phyloP scores from a whole-genome alignment of 2,113 vertebrate species.

The Hassar affinis region DNA sequence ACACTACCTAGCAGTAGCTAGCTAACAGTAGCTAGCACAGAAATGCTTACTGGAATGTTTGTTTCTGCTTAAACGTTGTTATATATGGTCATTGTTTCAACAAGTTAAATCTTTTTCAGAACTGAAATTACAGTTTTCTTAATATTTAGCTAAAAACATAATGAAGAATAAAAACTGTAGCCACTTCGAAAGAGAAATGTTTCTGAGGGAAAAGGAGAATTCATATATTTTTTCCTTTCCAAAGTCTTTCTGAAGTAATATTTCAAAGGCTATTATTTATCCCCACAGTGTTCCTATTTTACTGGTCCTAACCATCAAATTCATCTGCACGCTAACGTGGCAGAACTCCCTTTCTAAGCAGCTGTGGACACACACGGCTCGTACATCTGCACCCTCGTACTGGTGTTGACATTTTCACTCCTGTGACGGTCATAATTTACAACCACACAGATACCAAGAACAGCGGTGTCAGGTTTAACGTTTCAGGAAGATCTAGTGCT shows the following conservation, averaged over 20 bases:
- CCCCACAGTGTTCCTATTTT: background rate
- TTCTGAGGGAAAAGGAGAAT: background rate
- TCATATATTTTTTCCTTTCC: background rate
- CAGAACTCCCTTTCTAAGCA: background rate
- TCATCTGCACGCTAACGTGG: background rate
- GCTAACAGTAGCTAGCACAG: background rate
- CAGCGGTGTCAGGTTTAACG: background rate
- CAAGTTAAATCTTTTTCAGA: background rate
- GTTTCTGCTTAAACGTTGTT: background rate
- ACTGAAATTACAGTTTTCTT: background rate
- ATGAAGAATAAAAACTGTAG: background rate
- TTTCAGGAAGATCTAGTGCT: conserved; percentile 1
- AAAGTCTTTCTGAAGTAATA: background rate
- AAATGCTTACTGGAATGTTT: background rate
- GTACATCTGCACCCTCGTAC: background rate
- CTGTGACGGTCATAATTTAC: background rate
- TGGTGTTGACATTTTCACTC: background rate
- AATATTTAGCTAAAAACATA: too few relatives aligned
- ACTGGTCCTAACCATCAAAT: background rate
- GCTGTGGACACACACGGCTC: background rate
- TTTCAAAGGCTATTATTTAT: background rate
- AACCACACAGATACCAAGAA: background rate
- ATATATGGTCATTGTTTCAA: background rate
- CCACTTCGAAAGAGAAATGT: background rate
- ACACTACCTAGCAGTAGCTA: background rate